Conservation (phyloP, 2,797 vertebrate species). For the Neostethus bicornis region DNA sequence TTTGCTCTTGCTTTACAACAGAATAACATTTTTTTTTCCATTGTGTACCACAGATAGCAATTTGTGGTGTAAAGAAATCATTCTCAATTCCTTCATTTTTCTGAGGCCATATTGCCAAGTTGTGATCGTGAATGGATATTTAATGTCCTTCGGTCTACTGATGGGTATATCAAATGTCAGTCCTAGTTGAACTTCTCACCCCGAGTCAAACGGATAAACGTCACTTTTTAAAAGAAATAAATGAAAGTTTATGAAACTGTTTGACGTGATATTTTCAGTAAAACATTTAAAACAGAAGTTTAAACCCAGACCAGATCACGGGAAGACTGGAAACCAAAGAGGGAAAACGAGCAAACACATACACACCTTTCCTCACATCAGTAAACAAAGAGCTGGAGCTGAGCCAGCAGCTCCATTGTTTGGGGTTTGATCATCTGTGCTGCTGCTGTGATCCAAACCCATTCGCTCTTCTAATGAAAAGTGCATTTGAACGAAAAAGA, state of each 20-base stretch:
- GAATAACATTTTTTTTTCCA: background rate
- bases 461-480: slow-evolving; percentile 60
- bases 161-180: too few relatives aligned
- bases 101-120: background rate
- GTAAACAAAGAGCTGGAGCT: slow-evolving; percentile 52
- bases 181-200: background rate
- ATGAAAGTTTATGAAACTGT: background rate
- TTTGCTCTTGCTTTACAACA: background rate
- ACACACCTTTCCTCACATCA: slow-evolving; percentile 41
- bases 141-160: too few relatives aligned
- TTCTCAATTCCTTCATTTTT: background rate
- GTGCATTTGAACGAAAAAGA: slow-evolving; percentile 54
- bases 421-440: slow-evolving; percentile 61
- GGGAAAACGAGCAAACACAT: slow-evolving; percentile 3
- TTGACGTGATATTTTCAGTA: background rate
- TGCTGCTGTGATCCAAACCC: slow-evolving; percentile 42
- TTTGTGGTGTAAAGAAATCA: background rate
- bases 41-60: background rate
- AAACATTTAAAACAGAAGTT: slow-evolving; percentile 16
- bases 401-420: slow-evolving; percentile 47
- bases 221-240: too few relatives aligned
- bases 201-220: background rate
- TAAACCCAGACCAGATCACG: slow-evolving; percentile 4
- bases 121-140: background rate
- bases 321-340: slow-evolving; percentile 13